Evolutionary conservation across 2,113 vertebrate species (phyloP), one percentile per base, ranked within the genome.

Genomic region (Loxodonta africana): DNA sequence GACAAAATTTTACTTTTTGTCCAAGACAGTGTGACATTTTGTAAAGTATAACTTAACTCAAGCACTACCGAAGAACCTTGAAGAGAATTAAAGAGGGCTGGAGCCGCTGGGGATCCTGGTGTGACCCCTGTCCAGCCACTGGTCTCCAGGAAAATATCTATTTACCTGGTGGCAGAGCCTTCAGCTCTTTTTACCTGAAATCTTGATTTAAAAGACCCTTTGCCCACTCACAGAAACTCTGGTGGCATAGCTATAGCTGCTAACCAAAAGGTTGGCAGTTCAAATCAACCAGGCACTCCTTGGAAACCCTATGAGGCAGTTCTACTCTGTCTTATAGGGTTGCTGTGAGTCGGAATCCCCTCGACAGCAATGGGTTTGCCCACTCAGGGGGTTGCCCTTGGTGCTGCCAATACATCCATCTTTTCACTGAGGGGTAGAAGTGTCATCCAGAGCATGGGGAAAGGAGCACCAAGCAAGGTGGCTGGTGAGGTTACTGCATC

Each of bases 1-100:
- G 60, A 78, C 60, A 87, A 21, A 76, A 30, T 92, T 95, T 95
- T 41, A 73, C 86, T 82, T 90, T 88, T 83, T 96, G 67, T 67
- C 33, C 37, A 74, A 73, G 44, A 73, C 3, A 51, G 37, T n/a
- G 11, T 18, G 81, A 83, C 30, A 53, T 83, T 90, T 33, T 6
- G 14, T 46, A 30, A 76, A 71, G 30, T 30, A 12, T 21, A 53
- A 2, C 23, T 71, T 33, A 76, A 41, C 23, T 9, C n/a, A 25
- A 33, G 44, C 41, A 20, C 81, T 0, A 8, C n/a, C 57, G 18
- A 46, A 88, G 53, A 86, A 18, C 21, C 25, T 82, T 46, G 4
- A 14, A 28, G 1, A 77, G 74, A 83, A 90, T 30, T 15, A 33
- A 62, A 95, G 57, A 80, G 2, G 0, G 6, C 20, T 17, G 82